Evolutionary conservation across 2,113 vertebrate species (phyloP).

Genomic region (Hydrolagus affinis): DNA sequence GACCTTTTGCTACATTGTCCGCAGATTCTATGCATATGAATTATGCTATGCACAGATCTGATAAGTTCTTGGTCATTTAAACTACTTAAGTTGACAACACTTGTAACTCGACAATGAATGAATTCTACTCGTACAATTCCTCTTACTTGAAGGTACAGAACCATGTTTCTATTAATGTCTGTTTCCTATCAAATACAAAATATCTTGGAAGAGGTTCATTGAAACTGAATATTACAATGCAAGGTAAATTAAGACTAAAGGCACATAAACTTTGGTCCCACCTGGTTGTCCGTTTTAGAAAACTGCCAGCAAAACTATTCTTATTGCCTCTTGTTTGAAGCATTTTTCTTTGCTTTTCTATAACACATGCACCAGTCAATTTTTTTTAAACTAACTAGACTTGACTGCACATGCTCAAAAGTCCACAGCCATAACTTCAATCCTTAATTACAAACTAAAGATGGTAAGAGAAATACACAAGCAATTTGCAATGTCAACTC

Average conservation of each 20-base stretch:
- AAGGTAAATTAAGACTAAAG: constrained; percentile 93
- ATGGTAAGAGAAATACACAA: constrained; percentile 75
- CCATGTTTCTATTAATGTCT: constrained; percentile 73
- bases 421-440: constrained; percentile 72
- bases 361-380: constrained; percentile 72
- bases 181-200: constrained; percentile 78
- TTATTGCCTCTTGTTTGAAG: constrained; percentile 67
- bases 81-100: constrained; percentile 61
- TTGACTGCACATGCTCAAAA: constrained; percentile 79
- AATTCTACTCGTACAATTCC: constrained; percentile 57
- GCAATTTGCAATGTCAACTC: constrained; percentile 71
- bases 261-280: constrained; percentile 99
- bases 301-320: constrained; percentile 70
- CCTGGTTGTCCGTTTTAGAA: constrained; percentile 75
- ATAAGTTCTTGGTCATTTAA: constrained; percentile 72
- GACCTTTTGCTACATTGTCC: constrained; percentile 65
- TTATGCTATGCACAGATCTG: constrained; percentile 66
- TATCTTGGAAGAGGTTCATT: constrained; percentile 73
- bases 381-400: constrained; percentile 68
- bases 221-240: constrained; percentile 81
- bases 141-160: constrained; percentile 69
- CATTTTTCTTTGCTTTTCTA: constrained; percentile 63
- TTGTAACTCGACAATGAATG: constrained; percentile 48
- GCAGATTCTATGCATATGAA: constrained; percentile 65
- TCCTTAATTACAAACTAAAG: constrained; percentile 71